phyloP scores from a whole-genome alignment of 37 sponge, comb jelly and placozoan species.

The Ephydatia muelleri region DNA sequence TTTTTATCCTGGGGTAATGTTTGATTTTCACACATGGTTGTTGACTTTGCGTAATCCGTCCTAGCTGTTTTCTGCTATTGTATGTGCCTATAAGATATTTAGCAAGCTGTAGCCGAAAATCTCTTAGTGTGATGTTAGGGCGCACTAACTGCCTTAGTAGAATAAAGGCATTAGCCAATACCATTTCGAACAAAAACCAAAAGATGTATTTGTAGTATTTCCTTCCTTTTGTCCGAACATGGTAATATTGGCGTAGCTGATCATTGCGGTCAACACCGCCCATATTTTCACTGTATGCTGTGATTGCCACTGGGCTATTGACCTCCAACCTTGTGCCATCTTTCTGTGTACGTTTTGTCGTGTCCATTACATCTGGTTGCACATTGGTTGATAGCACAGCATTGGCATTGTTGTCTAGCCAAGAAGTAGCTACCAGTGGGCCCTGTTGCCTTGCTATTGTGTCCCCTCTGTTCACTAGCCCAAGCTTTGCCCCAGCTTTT shows the following conservation, averaged over 20 bases:
- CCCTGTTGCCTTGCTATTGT: neutral
- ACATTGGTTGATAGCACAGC: constrained; percentile 1
- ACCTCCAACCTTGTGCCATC: neutral
- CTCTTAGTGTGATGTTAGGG: neutral
- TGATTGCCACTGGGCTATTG: neutral
- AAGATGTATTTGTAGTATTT: constrained; percentile 28
- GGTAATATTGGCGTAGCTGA: constrained; percentile 11
- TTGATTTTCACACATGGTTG: neutral
- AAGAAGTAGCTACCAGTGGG: neutral
- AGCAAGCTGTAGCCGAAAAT: constrained; percentile 25
- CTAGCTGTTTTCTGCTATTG: constrained; percentile 6
- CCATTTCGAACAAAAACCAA: constrained; percentile 16
- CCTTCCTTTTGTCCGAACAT: neutral
- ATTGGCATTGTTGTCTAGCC: constrained; percentile 14
- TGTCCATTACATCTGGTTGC: neutral
- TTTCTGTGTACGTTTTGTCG: constrained; percentile 2
- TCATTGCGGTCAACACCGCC: constrained; percentile 32
- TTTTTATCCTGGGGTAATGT: neutral
- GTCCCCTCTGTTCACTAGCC: neutral
- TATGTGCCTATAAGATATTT: constrained; percentile 2
- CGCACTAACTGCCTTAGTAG: neutral
- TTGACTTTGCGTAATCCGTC: neutral
- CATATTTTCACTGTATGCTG: constrained; percentile 10
- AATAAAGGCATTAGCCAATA: constrained; percentile 15
- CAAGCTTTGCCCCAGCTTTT: neutral